These are phyloP conservation scores for Labroides dimidiatus DNA, from an alignment of 2,797 vertebrate genomes.

Conservation along the genomic window DNA sequence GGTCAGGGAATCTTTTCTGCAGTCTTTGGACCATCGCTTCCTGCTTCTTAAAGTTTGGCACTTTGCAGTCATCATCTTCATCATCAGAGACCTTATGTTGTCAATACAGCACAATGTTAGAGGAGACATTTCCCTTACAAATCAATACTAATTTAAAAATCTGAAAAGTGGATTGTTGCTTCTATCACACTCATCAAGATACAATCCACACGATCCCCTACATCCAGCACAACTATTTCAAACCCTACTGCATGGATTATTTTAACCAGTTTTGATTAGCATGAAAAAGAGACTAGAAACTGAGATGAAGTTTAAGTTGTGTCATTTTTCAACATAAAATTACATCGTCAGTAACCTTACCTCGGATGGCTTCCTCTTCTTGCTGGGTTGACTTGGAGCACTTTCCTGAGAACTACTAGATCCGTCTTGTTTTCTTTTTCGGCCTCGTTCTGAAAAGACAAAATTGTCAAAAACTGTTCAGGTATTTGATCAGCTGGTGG, in stretches of 20 bases:
- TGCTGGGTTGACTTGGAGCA: slow-evolving; percentile 66
- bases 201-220: too few relatives aligned
- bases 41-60: slow-evolving; percentile 86
- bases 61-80: slow-evolving; percentile 62
- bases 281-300: too few relatives aligned
- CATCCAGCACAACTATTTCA: too few relatives aligned
- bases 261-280: too few relatives aligned
- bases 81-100: slow-evolving; percentile 70
- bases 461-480: background rate
- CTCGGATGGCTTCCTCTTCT: slow-evolving; percentile 72
- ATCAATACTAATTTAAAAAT: too few relatives aligned
- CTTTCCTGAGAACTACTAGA: slow-evolving; percentile 77
- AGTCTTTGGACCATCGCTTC: slow-evolving; percentile 89
- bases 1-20: slow-evolving; percentile 89
- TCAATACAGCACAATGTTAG: background rate
- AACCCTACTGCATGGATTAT: too few relatives aligned
- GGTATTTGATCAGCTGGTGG: background rate
- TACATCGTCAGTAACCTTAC: slow-evolving; percentile 35
- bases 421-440: slow-evolving; percentile 84
- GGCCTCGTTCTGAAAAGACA: slow-evolving; percentile 42
- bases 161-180: too few relatives aligned
- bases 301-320: too few relatives aligned
- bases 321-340: too few relatives aligned
- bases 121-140: background rate
- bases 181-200: too few relatives aligned